Percentiles rank a stretch among this genome's conserved stretches.
These are phyloP conservation scores for Anguilla anguilla DNA, from an alignment of 2,797 vertebrate genomes.

Conservation along the genomic window DNA sequence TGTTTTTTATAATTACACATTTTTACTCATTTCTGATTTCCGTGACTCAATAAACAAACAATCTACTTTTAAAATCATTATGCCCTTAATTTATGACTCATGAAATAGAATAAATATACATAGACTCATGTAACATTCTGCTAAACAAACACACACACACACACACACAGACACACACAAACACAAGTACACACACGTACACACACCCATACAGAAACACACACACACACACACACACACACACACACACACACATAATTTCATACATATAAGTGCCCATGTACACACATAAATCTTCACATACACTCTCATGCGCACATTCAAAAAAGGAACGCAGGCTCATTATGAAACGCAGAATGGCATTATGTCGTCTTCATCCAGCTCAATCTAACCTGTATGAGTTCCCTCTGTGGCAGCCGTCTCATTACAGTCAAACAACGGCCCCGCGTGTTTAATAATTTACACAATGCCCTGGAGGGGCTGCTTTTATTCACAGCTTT, in stretches of 20 bases:
- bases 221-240: no score
- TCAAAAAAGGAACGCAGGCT: neutral
- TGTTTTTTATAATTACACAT: neutral
- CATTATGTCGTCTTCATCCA: constrained; percentile 31
- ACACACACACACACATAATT: neutral
- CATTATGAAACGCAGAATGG: neutral
- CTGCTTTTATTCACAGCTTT: constrained; percentile 36
- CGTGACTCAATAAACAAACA: neutral
- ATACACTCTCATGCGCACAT: neutral
- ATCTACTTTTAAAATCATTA: neutral
- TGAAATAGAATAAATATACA: neutral
- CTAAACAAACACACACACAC: neutral
- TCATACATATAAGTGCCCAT: no score
- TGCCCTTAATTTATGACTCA: neutral
- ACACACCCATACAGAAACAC: neutral
- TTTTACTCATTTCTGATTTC: neutral
- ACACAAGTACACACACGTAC: neutral
- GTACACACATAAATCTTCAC: neutral
- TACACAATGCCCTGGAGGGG: constrained; percentile 38
- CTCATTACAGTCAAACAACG: constrained; percentile 39
- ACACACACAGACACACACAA: neutral
- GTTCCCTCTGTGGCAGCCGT: constrained; percentile 32
- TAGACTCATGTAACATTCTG: neutral
- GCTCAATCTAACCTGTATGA: constrained; percentile 39
- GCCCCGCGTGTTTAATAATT: constrained; percentile 39